Percentiles rank a stretch among this genome's conserved stretches.
Evolutionary conservation across 2,888 invertebrate genomes (phyloP).

Genomic region (Vannuccia rotundouncinata): DNA sequence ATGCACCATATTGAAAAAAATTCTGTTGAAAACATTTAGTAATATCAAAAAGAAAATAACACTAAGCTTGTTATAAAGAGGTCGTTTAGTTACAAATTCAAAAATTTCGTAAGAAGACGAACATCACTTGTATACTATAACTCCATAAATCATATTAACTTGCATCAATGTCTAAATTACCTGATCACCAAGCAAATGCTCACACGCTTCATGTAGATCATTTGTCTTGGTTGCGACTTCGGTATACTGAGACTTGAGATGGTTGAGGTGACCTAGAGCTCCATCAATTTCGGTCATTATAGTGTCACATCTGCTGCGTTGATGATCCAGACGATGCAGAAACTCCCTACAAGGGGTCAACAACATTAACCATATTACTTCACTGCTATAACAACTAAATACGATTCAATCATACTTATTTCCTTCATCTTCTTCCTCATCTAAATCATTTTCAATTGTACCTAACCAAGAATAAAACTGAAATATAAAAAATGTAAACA

Average conservation of each 20-base stretch:
- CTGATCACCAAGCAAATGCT: constrained; percentile 79
- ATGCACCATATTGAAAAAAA: too few species aligned
- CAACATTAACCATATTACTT: too few species aligned
- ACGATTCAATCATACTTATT: background rate
- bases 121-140: too few species aligned
- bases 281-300: constrained; percentile 63
- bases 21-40: too few species aligned
- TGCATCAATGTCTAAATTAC: too few species aligned
- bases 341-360: constrained; percentile 28
- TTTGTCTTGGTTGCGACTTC: constrained; percentile 85
- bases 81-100: too few species aligned
- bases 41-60: too few species aligned
- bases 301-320: constrained; percentile 48
- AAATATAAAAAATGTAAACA: background rate
- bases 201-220: constrained; percentile 80
- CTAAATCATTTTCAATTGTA: background rate
- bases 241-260: constrained; percentile 71
- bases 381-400: background rate
- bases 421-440: background rate
- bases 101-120: too few species aligned
- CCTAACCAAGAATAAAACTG: constrained; percentile 16
- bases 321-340: constrained; percentile 30
- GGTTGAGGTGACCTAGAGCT: constrained; percentile 67
- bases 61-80: too few species aligned
- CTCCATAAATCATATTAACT: too few species aligned